These are phyloP conservation scores for Trissolcus basalis DNA, from an alignment of 1,140 invertebrate genomes.

Conservation along the genomic window DNA sequence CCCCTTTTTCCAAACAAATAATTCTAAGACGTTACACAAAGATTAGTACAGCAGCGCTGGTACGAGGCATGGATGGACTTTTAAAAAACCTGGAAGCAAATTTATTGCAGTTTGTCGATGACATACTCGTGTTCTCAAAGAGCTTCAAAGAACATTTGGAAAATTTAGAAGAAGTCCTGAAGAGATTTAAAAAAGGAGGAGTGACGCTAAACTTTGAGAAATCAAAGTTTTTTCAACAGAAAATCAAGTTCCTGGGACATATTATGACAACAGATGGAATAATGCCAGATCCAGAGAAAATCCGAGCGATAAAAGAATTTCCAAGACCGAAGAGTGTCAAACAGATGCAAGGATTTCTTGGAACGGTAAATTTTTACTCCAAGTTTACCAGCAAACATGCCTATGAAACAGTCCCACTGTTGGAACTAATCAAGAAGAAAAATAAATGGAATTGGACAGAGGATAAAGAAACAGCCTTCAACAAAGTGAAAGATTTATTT, in stretches of 20 bases:
- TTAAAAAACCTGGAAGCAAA: too few species aligned
- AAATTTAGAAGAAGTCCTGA: too few species aligned
- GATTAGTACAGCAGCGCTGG: neutral
- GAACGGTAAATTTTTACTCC: conserved; percentile 38
- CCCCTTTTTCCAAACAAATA: too few species aligned
- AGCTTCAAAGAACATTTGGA: too few species aligned
- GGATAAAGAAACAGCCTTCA: neutral
- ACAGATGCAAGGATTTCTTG: conserved; percentile 41
- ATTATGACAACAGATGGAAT: conserved; percentile 39
- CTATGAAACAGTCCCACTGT: neutral
- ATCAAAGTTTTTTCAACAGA: conserved; percentile 23
- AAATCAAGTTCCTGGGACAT: conserved; percentile 11
- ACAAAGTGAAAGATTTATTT: neutral
- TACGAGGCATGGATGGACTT: too few species aligned
- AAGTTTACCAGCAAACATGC: conserved; percentile 21
- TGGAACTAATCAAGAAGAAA: neutral
- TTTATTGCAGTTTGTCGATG: conserved; percentile 42
- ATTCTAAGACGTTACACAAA: too few species aligned
- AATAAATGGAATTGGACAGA: neutral
- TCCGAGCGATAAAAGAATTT: too few species aligned
- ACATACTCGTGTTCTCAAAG: neutral
- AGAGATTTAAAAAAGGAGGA: neutral
- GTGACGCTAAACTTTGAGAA: conserved; percentile 12
- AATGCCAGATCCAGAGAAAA: conserved; percentile 47
- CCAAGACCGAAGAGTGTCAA: conserved; percentile 23